Evolutionary conservation across 2,113 vertebrate genomes (phyloP), one percentile per base, ranked within the genome.

Genomic region (Melanerpes aurifrons): DNA sequence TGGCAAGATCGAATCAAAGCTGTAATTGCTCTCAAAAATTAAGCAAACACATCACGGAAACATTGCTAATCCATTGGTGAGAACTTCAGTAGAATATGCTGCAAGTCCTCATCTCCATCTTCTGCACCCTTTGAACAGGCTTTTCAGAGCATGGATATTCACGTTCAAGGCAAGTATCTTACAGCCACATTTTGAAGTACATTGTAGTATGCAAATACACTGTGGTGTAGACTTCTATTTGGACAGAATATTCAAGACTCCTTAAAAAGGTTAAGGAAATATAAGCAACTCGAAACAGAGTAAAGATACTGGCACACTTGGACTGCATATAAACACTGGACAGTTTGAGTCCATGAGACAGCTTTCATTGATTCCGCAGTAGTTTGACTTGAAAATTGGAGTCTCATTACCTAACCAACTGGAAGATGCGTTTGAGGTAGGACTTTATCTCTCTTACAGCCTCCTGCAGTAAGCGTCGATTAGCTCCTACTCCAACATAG

Each of bases 381-480:
- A 77, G 29, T 31, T 35, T 9, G 7, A 74, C 24, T n/a, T 71
- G 11, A 69, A 50, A 68, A 68, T 13, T n/a, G 90, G 43, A 75
- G 47, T 37, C 40, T 83, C 12, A 18, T 91, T 95, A 99, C 99
- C 98, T 98, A 95, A 99, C 98, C 24, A 99, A 97, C 58, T 98
- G 98, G 97, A 99, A 99, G 96, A 99, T 98, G 90, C 98, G 98
- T 89, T 96, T 98, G 92, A 99, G 98, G 97, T 99, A 99, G 82
- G 99, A 99, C 96, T 99, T 98, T 87, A 99, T 99, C 97, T 99
- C 99, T 74, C 97, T 98, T 15, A 99, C 99, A 4, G 99, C 99
- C 96, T 99, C 99, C 74, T 97, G 98, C 74, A 99, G 96, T 45
- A 99, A 96, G 4, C 99, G 98, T 2, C 99, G 98, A 89, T 99